phyloP scores from a whole-genome alignment of 2,888 invertebrate genomes.

The Pachycephus smyrnensis region DNA sequence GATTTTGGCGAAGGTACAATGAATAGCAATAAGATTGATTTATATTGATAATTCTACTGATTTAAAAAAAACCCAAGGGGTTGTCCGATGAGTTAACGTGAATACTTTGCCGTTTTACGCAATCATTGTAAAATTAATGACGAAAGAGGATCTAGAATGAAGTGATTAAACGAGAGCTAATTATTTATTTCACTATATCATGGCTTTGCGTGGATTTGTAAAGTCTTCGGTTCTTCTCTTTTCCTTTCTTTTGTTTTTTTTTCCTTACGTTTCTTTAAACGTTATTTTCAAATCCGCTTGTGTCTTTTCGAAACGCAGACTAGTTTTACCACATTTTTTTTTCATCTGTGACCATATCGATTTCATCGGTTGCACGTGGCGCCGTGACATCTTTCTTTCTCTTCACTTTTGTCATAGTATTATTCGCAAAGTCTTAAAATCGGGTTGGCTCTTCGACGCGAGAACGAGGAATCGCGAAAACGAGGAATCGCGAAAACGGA shows the following conservation, averaged over 20 bases:
- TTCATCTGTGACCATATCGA: not conserved
- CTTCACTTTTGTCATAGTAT: not conserved
- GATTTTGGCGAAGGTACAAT: conserved; percentile 39
- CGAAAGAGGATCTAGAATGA: not conserved
- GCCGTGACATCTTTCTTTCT: not conserved
- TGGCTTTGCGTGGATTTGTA: not conserved
- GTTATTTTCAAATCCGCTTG: not conserved
- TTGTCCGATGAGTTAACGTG: not conserved
- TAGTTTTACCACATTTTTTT: not conserved
- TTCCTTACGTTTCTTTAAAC: too few species aligned
- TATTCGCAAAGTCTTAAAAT: not conserved
- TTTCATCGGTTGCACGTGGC: not conserved
- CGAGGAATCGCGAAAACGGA: not conserved
- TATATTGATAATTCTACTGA: conserved; percentile 29
- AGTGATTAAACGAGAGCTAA: not conserved
- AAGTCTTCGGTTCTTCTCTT: not conserved
- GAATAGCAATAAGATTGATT: conserved; percentile 44
- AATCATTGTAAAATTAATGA: not conserved
- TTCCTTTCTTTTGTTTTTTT: not conserved
- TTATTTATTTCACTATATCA: not conserved
- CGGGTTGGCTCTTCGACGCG: not conserved
- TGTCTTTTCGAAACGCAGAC: not conserved
- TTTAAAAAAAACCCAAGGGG: conserved; percentile 16
- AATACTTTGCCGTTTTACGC: not conserved
- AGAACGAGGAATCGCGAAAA: not conserved